Evolutionary conservation across 2,888 invertebrate species (phyloP).

Genomic region (Cotesia congregata): DNA sequence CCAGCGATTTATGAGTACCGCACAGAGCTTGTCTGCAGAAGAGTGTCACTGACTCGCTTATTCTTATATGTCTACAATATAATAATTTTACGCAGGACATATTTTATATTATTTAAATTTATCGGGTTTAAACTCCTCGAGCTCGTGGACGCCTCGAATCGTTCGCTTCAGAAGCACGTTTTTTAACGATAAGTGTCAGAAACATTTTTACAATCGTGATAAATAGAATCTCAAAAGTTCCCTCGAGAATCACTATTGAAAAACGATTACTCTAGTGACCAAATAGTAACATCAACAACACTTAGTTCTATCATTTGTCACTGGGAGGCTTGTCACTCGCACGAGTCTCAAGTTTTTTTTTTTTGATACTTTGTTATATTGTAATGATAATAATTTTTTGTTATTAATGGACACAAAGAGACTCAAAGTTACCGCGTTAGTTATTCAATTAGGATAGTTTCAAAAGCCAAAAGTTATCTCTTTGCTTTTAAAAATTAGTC

Average conservation of each 20-base stretch:
- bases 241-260: slow-evolving; percentile 68
- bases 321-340: slow-evolving; percentile 41
- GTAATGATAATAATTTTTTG: too few relatives aligned
- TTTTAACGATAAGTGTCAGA: slow-evolving; percentile 55
- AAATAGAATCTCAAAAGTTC: slow-evolving; percentile 43
- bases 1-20: slow-evolving; percentile 49
- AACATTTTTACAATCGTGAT: slow-evolving; percentile 56
- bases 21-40: slow-evolving; percentile 40
- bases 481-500: too few relatives aligned
- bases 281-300: slow-evolving; percentile 45
- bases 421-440: too few relatives aligned
- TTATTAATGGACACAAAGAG: too few relatives aligned
- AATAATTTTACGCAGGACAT: slow-evolving; percentile 39
- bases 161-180: too few relatives aligned
- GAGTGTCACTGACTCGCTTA: slow-evolving; percentile 44
- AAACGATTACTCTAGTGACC: slow-evolving; percentile 69
- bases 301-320: slow-evolving; percentile 54
- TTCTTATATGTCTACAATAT: slow-evolving; percentile 9
- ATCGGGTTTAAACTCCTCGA: slow-evolving; percentile 55
- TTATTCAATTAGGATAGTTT: too few relatives aligned
- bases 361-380: too few relatives aligned
- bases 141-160: neutral
- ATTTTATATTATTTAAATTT: slow-evolving; percentile 65
- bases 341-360: slow-evolving; percentile 31
- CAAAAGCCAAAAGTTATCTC: too few relatives aligned